These are phyloP conservation scores for Aldrovandia affinis DNA, from an alignment of 2,797 vertebrate genomes.

Conservation along the genomic window DNA sequence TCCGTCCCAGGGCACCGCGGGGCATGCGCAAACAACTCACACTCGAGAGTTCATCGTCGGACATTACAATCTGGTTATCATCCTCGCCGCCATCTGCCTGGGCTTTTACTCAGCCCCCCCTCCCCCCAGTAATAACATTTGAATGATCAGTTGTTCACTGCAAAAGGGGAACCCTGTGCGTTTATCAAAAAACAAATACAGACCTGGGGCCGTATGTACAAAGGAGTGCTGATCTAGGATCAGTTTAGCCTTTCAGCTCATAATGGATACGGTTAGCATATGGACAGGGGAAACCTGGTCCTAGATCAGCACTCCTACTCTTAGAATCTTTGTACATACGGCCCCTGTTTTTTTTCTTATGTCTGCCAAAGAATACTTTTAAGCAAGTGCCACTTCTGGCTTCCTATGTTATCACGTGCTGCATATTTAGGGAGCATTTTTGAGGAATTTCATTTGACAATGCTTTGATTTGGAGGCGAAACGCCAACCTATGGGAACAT, in stretches of 20 bases:
- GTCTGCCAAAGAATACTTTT: neutral
- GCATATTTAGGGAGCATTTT: neutral
- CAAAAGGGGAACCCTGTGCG: neutral
- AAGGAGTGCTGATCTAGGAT: too few relatives aligned
- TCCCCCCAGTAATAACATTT: neutral
- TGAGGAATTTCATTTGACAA: neutral
- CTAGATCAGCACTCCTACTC: too few relatives aligned
- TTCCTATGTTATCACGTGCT: neutral
- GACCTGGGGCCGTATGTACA: too few relatives aligned
- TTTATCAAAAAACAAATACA: neutral
- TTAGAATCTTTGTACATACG: too few relatives aligned
- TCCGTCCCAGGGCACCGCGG: too few relatives aligned
- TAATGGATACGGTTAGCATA: too few relatives aligned
- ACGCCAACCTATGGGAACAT: neutral
- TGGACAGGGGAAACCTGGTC: too few relatives aligned
- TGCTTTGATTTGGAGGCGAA: neutral
- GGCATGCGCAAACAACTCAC: too few relatives aligned
- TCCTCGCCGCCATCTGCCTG: neutral
- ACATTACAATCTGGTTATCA: neutral
- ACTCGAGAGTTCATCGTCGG: neutral
- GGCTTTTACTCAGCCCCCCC: neutral
- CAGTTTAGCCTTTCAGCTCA: too few relatives aligned
- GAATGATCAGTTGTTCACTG: neutral
- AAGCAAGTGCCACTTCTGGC: neutral
- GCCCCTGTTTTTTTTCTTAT: too few relatives aligned